Conservation (phyloP, 1,140 invertebrate species). For the Aphelenchoides avenae region DNA sequence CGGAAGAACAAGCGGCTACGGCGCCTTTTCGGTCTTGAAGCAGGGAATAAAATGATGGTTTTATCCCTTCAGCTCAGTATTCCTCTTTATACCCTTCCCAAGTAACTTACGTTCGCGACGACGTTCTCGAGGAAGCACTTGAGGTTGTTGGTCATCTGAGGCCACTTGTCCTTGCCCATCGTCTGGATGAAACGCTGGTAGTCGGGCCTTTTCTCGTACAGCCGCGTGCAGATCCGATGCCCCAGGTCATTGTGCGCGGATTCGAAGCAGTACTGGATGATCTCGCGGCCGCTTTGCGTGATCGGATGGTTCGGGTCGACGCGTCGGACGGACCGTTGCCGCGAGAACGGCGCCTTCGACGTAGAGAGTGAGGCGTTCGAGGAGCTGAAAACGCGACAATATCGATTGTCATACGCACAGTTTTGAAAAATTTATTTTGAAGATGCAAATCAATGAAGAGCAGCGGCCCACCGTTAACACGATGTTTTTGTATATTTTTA, state of each 20-base stretch:
- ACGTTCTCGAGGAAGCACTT: conserved; percentile 51
- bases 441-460: too few species aligned
- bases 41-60: conserved; percentile 2
- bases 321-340: conserved; percentile 15
- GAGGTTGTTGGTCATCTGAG: conserved; percentile 38
- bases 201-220: conserved; percentile 50
- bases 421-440: too few species aligned
- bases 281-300: conserved; percentile 37
- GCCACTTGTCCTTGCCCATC: conserved; percentile 50
- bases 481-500: too few species aligned
- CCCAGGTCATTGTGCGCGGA: conserved; percentile 53
- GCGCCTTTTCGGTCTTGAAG: not conserved
- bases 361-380: too few species aligned
- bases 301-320: conserved; percentile 41
- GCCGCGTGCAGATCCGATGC: conserved; percentile 39
- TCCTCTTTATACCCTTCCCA: not conserved
- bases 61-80: not conserved
- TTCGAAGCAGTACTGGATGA: conserved; percentile 52
- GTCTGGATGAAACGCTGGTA: conserved; percentile 44
- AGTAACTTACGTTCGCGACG: conserved; percentile 45
- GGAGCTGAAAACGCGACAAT: too few species aligned
- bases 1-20: not conserved
- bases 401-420: too few species aligned
- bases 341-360: conserved; percentile 4
- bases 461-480: too few species aligned